These are phyloP conservation scores for Cenopis cana DNA, from an alignment of 2,888 invertebrate species.

Conservation along the genomic window DNA sequence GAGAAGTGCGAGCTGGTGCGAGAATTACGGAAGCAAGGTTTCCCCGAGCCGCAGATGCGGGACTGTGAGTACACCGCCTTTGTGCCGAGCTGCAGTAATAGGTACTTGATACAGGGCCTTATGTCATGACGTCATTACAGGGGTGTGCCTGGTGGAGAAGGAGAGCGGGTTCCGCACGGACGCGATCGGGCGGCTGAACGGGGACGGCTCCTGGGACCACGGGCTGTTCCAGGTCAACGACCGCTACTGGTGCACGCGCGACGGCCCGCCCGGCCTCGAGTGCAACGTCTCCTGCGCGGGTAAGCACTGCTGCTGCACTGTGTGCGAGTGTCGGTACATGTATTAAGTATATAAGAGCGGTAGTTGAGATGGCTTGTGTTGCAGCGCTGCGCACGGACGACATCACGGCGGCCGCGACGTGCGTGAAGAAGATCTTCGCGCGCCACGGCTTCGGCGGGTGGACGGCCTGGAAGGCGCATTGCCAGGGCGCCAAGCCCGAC, in stretches of 20 bases:
- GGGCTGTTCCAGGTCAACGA: conserved; percentile 61
- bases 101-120: background rate
- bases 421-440: conserved; percentile 49
- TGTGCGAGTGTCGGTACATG: background rate
- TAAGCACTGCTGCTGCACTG: conserved; percentile 35
- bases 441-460: conserved; percentile 51
- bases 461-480: conserved; percentile 51
- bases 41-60: conserved; percentile 44
- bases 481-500: conserved; percentile 48
- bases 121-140: conserved; percentile 46
- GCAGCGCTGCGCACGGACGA: conserved; percentile 50
- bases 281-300: conserved; percentile 55
- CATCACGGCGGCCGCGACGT: conserved; percentile 47
- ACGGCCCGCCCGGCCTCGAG: conserved; percentile 50
- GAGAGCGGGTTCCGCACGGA: conserved; percentile 71
- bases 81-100: background rate
- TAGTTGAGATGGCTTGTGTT: conserved; percentile 28
- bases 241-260: conserved; percentile 53
- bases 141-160: conserved; percentile 72
- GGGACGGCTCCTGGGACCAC: conserved; percentile 63
- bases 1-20: conserved; percentile 47
- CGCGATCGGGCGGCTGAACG: conserved; percentile 65
- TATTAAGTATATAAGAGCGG: background rate
- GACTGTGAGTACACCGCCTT: conserved; percentile 42
- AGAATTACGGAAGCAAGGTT: conserved; percentile 47